Evolutionary conservation across 2,113 vertebrate species (phyloP).

Genomic region (Bothrops jararaca): DNA sequence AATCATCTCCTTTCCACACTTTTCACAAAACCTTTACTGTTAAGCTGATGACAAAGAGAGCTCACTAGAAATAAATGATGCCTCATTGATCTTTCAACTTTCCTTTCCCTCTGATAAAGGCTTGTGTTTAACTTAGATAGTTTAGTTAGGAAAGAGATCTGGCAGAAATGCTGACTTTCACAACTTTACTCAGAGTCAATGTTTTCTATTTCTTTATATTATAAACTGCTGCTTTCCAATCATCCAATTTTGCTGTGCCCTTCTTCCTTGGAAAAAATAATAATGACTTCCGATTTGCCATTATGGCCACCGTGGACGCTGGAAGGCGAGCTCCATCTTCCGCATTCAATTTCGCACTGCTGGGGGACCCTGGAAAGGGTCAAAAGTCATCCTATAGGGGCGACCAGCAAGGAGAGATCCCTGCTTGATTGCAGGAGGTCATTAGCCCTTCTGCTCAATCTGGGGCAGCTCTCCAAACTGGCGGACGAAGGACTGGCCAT

Average conservation of each 20-base stretch:
- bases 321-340: too few species aligned
- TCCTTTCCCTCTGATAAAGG: neutral
- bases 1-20: neutral
- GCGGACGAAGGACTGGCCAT: too few species aligned
- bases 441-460: too few species aligned
- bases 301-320: too few species aligned
- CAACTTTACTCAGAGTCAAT: neutral
- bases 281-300: too few species aligned
- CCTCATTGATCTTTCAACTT: neutral
- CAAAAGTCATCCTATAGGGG: too few species aligned
- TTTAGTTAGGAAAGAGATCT: neutral
- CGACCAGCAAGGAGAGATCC: too few species aligned
- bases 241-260: neutral
- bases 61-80: neutral
- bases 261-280: neutral
- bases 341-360: too few species aligned
- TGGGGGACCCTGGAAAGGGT: too few species aligned
- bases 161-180: neutral
- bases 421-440: too few species aligned
- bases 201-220: neutral
- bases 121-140: neutral
- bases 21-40: neutral
- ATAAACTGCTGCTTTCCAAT: neutral
- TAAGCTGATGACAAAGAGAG: neutral
- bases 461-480: too few species aligned